Evolutionary conservation across 2,113 vertebrate genomes (phyloP).

Genomic region (Phrynocephalus versicolor): DNA sequence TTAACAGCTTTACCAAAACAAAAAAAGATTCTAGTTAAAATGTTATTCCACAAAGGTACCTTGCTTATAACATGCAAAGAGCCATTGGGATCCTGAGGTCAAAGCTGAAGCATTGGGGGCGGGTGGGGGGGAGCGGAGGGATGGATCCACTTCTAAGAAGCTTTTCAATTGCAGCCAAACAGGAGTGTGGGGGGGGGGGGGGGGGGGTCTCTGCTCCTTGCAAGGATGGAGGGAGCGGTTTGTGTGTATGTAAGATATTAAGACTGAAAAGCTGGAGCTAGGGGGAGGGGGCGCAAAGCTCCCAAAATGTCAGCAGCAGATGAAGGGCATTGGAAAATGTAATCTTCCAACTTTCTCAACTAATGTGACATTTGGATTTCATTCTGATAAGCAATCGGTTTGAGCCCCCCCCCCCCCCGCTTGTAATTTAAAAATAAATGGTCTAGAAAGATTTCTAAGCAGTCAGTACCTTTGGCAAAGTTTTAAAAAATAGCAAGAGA

Average conservation of each 20-base stretch:
- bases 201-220: background rate
- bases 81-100: conserved; percentile 11
- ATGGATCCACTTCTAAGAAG: conserved; percentile 17
- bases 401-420: conserved; percentile 69
- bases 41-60: background rate
- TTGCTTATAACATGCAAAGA: background rate
- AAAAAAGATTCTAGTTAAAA: background rate
- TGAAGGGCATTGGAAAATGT: conserved; percentile 80
- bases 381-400: conserved; percentile 81
- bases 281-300: conserved; percentile 46
- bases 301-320: conserved; percentile 82
- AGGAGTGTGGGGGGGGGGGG: background rate
- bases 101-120: conserved; percentile 1
- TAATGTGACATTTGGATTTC: conserved; percentile 85
- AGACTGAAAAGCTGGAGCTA: background rate
- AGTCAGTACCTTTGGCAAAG: conserved; percentile 80
- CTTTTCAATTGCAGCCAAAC: background rate
- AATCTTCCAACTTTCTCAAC: conserved; percentile 81
- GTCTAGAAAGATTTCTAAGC: conserved; percentile 82
- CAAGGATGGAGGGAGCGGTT: background rate
- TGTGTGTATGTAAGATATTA: background rate
- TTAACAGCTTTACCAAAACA: background rate
- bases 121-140: background rate
- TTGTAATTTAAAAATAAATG: conserved; percentile 85
- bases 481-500: conserved; percentile 55